Evolutionary conservation across 1,140 invertebrate species (phyloP).

Genomic region (Camponotus floridanus): DNA sequence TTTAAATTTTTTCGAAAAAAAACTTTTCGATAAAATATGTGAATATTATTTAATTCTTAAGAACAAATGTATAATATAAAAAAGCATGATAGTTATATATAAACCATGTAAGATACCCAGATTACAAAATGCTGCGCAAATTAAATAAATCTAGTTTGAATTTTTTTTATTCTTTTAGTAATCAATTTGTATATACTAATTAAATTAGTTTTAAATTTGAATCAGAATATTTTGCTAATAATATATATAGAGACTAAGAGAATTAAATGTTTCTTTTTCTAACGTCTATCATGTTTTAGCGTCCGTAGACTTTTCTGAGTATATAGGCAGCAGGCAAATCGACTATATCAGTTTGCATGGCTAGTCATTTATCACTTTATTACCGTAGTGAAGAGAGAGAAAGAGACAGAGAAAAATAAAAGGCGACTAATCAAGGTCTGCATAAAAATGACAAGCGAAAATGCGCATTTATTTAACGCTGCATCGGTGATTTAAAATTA

Average conservation of each 20-base stretch:
- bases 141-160: not conserved
- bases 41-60: constrained; percentile 27
- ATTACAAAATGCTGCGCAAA: not conserved
- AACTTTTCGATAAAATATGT: constrained; percentile 28
- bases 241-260: too few relatives aligned
- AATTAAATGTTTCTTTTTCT: not conserved
- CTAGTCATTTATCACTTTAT: constrained; percentile 43
- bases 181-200: too few relatives aligned
- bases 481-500: constrained; percentile 7
- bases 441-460: constrained; percentile 14
- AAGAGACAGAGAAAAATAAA: not conserved
- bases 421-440: not conserved
- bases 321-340: constrained; percentile 16
- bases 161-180: not conserved
- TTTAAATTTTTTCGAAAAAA: not conserved
- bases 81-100: constrained; percentile 2
- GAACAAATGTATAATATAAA: not conserved
- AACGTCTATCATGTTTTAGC: constrained; percentile 25
- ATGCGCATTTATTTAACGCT: not conserved
- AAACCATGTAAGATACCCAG: not conserved
- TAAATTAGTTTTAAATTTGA: not conserved
- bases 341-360: constrained; percentile 21
- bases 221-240: too few relatives aligned
- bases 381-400: not conserved
- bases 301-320: not conserved